Conservation (phyloP, 1,140 invertebrate species). For the Drosophila leontia region DNA sequence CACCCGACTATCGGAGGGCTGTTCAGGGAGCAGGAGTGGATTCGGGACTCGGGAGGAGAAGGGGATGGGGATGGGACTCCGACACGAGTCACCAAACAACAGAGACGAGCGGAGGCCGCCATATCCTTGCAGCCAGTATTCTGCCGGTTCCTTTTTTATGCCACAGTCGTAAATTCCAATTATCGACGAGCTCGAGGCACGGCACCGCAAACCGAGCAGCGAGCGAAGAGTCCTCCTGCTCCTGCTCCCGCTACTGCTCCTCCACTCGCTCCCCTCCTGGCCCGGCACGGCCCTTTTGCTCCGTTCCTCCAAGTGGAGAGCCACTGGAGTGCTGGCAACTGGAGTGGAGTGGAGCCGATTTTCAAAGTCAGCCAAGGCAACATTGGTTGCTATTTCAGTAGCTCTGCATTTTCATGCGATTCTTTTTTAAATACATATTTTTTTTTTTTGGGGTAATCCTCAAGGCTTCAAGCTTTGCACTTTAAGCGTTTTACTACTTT, state of each 20-base stretch:
- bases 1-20: conserved; percentile 43
- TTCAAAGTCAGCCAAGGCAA: conserved; percentile 74
- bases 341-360: conserved; percentile 58
- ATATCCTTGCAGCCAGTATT: conserved; percentile 66
- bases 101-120: conserved; percentile 43
- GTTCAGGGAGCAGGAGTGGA: neutral
- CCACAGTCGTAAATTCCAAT: conserved; percentile 83
- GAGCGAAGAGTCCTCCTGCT: conserved; percentile 14
- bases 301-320: conserved; percentile 42
- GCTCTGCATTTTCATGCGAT: conserved; percentile 43
- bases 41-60: conserved; percentile 3
- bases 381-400: conserved; percentile 65
- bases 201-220: conserved; percentile 55
- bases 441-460: conserved; percentile 63
- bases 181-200: conserved; percentile 79
- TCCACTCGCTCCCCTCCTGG: neutral
- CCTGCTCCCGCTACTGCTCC: neutral
- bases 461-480: conserved; percentile 28
- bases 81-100: conserved; percentile 55
- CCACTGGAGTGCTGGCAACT: conserved; percentile 38
- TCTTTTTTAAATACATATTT: conserved; percentile 48
- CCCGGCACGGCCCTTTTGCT: neutral
- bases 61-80: conserved; percentile 8
- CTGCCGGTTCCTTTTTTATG: conserved; percentile 65
- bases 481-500: conserved; percentile 12